phyloP scores from a whole-genome alignment of 2,113 vertebrate genomes.

The Takifugu bimaculatus region DNA sequence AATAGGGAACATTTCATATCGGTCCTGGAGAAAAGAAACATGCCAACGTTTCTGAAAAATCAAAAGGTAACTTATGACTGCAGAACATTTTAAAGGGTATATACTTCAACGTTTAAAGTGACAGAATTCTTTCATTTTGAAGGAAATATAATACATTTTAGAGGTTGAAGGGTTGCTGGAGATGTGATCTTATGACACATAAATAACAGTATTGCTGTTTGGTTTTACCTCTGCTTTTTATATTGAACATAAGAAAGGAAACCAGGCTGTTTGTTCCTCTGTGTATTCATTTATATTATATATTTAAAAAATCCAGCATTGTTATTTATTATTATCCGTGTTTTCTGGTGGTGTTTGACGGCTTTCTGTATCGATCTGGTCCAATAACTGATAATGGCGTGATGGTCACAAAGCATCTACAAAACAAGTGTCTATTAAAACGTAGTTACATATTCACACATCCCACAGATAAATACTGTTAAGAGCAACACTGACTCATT shows the following conservation, averaged over 20 bases:
- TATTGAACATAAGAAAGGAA: slow-evolving; percentile 44
- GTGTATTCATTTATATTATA: slow-evolving; percentile 59
- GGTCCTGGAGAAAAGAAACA: no score
- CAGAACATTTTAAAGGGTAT: slow-evolving; percentile 34
- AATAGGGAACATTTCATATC: no score
- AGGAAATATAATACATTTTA: slow-evolving; percentile 21
- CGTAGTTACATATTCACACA: slow-evolving; percentile 74
- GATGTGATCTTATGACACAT: slow-evolving; percentile 9
- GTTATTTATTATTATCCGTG: slow-evolving; percentile 48
- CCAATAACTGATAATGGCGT: slow-evolving; percentile 44
- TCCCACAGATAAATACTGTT: slow-evolving; percentile 61
- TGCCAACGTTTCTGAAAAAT: slow-evolving; percentile 8
- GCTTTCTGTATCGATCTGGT: slow-evolving; percentile 38
- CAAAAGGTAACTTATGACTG: slow-evolving; percentile 19
- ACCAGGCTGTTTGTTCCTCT: slow-evolving; percentile 38
- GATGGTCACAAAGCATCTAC: slow-evolving; percentile 66
- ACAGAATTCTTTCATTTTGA: slow-evolving; percentile 4
- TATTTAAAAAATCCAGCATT: slow-evolving; percentile 71
- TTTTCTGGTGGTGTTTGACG: slow-evolving; percentile 46
- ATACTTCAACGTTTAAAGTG: slow-evolving; percentile 13
- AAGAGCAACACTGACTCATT: slow-evolving; percentile 63
- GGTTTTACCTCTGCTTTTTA: slow-evolving; percentile 43
- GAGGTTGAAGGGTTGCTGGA: slow-evolving; percentile 10
- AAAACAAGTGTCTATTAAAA: slow-evolving; percentile 64
- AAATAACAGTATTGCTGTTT: slow-evolving; percentile 43